phyloP scores from a whole-genome alignment of 2,113 vertebrate genomes.

The Otus sunia region DNA sequence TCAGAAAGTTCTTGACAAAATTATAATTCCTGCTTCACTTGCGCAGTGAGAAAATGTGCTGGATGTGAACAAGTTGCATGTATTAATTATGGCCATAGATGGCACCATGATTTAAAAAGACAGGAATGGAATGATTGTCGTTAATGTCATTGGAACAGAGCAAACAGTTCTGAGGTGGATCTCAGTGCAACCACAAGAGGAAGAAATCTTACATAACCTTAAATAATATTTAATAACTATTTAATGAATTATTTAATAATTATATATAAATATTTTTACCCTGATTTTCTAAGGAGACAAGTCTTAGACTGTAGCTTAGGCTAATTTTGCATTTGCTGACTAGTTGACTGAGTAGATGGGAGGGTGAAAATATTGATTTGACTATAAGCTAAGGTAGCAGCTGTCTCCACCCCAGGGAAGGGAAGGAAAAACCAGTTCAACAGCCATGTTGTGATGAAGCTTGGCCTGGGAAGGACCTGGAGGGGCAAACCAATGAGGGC shows the following conservation, averaged over 20 bases:
- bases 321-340: not conserved
- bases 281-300: not conserved
- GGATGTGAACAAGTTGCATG: not conserved
- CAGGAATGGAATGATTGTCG: not conserved
- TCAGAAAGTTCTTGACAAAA: not conserved
- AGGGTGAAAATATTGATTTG: not conserved
- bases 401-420: not conserved
- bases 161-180: not conserved
- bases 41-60: not conserved
- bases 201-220: not conserved
- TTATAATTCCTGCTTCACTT: not conserved
- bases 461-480: not conserved
- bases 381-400: not conserved
- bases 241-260: not conserved
- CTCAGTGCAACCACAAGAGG: not conserved
- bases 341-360: not conserved
- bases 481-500: not conserved
- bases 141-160: not conserved
- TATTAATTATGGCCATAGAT: not conserved
- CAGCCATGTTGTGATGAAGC: not conserved
- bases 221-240: not conserved
- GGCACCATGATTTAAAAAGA: not conserved
- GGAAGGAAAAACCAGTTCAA: not conserved
- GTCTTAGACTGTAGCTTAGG: not conserved
- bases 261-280: not conserved